Evolutionary conservation across 2,113 vertebrate genomes (phyloP).

Genomic region (Urocolius indicus): DNA sequence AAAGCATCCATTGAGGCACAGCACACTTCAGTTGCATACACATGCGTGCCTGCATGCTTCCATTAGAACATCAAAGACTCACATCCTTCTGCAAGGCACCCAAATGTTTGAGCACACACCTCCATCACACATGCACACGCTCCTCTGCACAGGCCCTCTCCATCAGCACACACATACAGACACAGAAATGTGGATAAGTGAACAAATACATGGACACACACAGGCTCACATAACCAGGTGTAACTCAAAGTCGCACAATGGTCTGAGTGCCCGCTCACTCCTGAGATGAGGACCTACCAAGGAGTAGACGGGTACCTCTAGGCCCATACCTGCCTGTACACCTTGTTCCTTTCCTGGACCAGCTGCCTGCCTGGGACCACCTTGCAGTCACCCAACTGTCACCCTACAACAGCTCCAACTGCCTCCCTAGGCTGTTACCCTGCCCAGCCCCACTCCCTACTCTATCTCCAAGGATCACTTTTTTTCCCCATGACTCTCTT

Average conservation of each 20-base stretch:
- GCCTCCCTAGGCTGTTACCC: accelerated
- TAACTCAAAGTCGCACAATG: accelerated
- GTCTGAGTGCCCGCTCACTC: not conserved
- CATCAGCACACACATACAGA: not conserved
- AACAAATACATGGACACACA: too few species aligned
- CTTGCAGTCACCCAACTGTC: accelerated
- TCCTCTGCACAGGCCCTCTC: accelerated
- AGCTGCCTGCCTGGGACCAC: accelerated
- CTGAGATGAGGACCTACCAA: not conserved
- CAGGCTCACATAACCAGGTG: too few species aligned
- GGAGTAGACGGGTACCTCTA: not conserved
- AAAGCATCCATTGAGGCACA: not conserved
- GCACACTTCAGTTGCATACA: not conserved
- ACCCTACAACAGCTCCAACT: accelerated
- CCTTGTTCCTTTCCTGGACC: not conserved
- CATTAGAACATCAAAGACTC: not conserved
- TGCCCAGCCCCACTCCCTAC: accelerated
- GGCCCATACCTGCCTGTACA: accelerated
- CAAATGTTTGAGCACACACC: accelerated
- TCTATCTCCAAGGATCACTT: accelerated
- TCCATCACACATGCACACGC: accelerated
- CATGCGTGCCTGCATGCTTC: not conserved
- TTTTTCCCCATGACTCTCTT: not conserved
- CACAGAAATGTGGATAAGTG: too few species aligned
- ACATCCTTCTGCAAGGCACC: too few species aligned